Evolutionary conservation across 2,113 vertebrate species (phyloP), one percentile per base, ranked within the genome.

Genomic region (Oncorhynchus masou): DNA sequence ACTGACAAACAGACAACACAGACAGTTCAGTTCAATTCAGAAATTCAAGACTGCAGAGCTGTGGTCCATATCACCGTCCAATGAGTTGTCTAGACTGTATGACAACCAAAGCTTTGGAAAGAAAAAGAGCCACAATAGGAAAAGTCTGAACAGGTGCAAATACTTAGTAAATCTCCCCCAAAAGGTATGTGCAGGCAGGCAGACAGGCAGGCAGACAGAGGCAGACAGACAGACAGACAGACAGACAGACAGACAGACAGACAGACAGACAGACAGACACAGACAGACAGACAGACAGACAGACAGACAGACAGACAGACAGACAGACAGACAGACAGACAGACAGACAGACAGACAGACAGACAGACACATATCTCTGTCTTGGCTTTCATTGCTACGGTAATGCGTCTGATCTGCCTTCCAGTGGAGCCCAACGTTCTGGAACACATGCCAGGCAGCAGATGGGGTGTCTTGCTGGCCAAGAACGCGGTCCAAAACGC

Each of bases 391-490:
- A 45, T 45, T 45, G 39, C 39, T 45, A 48, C 27, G 27, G 34
- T 31, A 20, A 11, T 57, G 62, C 49, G 73, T 59, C 66, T 83
- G 77, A 84, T 82, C 65, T 83, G 62, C 70, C 73, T 27, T 78
- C 79, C 75, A 65, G n/a, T 15, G 11, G 72, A 66, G 39, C 22
- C 22, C 34, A 20, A 45, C 73, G 51, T 69, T 20, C 49, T 70
- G 16, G 45, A 24, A 71, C 48, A 31, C 13, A 20, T 75, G 76
- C 81, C 75, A 81, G 54, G 65, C 73, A 65, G 62, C 57, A 31
- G 48, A 62, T 51, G 39, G 34, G 27, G 34, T 73, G 83, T 71
- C 76, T 74, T 15, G n/a, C 16, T 60, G 59, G 59, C n/a, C 59
- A 16, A 62, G n/a, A 22, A 8, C 8, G 22, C 19, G 9, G 29